phyloP scores from a whole-genome alignment of 2,797 vertebrate genomes.

The Cyprinodon diabolis region DNA sequence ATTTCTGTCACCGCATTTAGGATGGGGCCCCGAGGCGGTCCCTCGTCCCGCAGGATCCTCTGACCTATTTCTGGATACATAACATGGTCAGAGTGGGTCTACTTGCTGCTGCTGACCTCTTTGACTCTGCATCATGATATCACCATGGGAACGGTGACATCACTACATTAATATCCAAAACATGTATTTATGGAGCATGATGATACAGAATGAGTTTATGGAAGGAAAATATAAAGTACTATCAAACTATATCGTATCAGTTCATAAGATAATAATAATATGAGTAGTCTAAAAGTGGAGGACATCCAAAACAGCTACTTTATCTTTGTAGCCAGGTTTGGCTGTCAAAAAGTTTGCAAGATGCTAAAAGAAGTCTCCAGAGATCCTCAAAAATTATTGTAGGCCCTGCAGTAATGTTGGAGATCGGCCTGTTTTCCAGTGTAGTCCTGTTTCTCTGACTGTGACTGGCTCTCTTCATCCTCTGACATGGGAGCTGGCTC shows the following conservation, averaged over 20 bases:
- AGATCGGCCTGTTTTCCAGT: too few relatives aligned
- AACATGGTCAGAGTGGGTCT: conserved; percentile 40
- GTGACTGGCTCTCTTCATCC: too few relatives aligned
- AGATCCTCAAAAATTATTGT: too few relatives aligned
- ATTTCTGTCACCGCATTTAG: conserved; percentile 34
- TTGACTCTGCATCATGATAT: conserved; percentile 9
- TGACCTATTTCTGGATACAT: conserved; percentile 69
- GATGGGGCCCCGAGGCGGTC: conserved; percentile 9
- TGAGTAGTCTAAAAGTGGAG: too few relatives aligned
- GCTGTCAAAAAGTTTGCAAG: too few relatives aligned
- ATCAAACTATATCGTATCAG: not conserved
- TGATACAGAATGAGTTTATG: not conserved
- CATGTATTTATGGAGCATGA: not conserved
- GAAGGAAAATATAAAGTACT: not conserved
- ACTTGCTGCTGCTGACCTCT: conserved; percentile 26
- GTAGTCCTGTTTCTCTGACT: too few relatives aligned
- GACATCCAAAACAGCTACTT: too few relatives aligned
- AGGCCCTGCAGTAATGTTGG: too few relatives aligned
- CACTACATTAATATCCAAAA: not conserved
- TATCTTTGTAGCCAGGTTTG: too few relatives aligned
- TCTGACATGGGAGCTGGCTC: too few relatives aligned
- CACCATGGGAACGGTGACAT: conserved; percentile 66
- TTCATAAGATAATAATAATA: too few relatives aligned
- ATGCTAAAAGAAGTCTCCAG: too few relatives aligned
- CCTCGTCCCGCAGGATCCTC: conserved; percentile 31